Conservation (phyloP, 2,797 vertebrate species). For the Coluber constrictor region DNA sequence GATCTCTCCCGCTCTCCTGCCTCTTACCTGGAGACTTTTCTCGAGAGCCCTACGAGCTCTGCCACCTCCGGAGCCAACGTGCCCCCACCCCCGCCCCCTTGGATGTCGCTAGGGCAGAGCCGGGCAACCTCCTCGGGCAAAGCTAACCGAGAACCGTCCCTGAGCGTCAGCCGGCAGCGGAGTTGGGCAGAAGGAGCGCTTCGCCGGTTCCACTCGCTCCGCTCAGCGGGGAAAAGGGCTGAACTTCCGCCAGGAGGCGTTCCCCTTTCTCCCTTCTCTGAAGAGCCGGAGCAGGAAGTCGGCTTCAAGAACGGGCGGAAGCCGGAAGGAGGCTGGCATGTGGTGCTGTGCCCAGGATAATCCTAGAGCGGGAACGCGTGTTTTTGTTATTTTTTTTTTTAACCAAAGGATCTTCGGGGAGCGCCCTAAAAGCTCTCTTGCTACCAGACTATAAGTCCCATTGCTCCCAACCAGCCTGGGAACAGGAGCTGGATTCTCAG, state of each 20-base stretch:
- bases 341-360: not conserved
- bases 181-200: not conserved
- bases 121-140: not conserved
- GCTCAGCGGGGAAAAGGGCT: not conserved
- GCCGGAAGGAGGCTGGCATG: not conserved
- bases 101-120: not conserved
- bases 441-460: not conserved
- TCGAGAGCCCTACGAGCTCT: not conserved
- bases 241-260: not conserved
- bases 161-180: not conserved
- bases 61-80: not conserved
- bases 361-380: not conserved
- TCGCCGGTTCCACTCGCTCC: not conserved
- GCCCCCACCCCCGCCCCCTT: not conserved
- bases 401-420: not conserved
- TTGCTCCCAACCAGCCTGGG: not conserved
- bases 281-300: not conserved
- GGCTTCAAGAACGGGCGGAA: not conserved
- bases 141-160: not conserved
- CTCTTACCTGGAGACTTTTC: not conserved
- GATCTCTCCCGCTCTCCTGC: not conserved
- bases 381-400: accelerated
- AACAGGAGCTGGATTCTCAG: not conserved
- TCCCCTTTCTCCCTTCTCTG: not conserved
- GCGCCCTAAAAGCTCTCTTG: not conserved